Evolutionary conservation across 2,888 invertebrate species (phyloP), one percentile per base, ranked within the genome.

Genomic region (Heliconius hortense): DNA sequence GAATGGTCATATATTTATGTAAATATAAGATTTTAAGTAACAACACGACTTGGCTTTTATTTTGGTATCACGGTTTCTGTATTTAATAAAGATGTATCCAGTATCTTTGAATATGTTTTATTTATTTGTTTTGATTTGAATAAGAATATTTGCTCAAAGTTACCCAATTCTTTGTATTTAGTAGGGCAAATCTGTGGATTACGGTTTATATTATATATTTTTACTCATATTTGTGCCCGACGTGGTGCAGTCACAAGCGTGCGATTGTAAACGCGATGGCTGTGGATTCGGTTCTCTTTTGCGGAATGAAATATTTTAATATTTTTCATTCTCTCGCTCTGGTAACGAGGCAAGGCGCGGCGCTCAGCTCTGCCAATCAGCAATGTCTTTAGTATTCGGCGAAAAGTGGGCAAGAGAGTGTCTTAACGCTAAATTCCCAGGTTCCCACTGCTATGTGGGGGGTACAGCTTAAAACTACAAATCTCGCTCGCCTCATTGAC

Each of bases 11-110:
- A 82, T 84, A 83, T 76, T 81, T 86, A 85, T 86, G 82, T 88
- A 89, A 89, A 90, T 90, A 91, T 89, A 90, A 82, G 83, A 88
- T 89, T 88, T 86, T 84, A 82, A 76, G 74, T 82, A 84, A 86
- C 81, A 82, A 73, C 78, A 86, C 82, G 88, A 88, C 84, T 39
- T 81, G 89, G 90, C 89, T 89, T 90, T 89, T 82, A 87, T 89
- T 88, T 84, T 76, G 84, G 82, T 75, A 71, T 79, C 79, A 80
- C 80, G 80, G 81, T 84, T 82, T 82, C 73, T 79, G 71, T 80
- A 77, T 78, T 68, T 72, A 91, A 89, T 90, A 91, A 91, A 91
- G 90, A 90, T 91, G 90, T 91, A 90, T 90, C 89, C 89, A 82
- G 35, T 72, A 69, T 48, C 39, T 15, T 70, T 28, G 53, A 26